Percentiles rank a stretch among this genome's conserved stretches.
Evolutionary conservation across 2,113 vertebrate species (phyloP).

Genomic region (Notarius lentiginosus): DNA sequence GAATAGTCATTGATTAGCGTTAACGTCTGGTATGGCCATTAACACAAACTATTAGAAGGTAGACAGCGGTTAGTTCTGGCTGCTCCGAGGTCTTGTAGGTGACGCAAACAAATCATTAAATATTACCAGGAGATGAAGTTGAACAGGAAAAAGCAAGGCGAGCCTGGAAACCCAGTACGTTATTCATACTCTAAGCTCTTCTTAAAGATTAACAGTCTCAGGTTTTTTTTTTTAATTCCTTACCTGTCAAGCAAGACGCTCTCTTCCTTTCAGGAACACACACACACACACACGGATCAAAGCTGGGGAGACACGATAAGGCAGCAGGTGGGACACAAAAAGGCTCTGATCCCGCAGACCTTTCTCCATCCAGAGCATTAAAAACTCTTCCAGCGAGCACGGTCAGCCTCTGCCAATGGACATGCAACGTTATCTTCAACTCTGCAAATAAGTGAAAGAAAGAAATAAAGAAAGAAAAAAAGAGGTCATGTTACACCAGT

Average conservation of each 20-base stretch:
- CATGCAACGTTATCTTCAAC: constrained; percentile 30
- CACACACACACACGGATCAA: constrained; percentile 7
- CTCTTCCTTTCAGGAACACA: constrained; percentile 19
- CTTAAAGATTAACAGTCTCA: background rate
- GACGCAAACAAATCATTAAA: background rate
- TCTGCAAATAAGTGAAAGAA: constrained; percentile 43
- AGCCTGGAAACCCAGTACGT: background rate
- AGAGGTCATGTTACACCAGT: constrained; percentile 44
- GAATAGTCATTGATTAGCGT: too few species aligned
- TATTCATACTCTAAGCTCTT: background rate
- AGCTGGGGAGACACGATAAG: constrained; percentile 4
- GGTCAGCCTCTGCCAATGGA: background rate
- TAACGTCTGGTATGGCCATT: too few species aligned
- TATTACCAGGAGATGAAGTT: background rate
- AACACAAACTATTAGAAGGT: background rate
- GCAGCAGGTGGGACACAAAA: constrained; percentile 36
- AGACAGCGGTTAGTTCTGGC: background rate
- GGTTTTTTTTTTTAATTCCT: constrained; percentile 1
- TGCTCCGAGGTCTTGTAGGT: background rate
- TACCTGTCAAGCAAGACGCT: background rate
- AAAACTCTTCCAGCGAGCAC: background rate
- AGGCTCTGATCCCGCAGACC: background rate
- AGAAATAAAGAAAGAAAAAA: background rate
- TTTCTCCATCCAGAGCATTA: constrained; percentile 7
- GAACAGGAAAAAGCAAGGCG: background rate